Base-by-base conservation (phyloP, 2,113 vertebrate species). In the Phaethornis superciliosus region DNA sequence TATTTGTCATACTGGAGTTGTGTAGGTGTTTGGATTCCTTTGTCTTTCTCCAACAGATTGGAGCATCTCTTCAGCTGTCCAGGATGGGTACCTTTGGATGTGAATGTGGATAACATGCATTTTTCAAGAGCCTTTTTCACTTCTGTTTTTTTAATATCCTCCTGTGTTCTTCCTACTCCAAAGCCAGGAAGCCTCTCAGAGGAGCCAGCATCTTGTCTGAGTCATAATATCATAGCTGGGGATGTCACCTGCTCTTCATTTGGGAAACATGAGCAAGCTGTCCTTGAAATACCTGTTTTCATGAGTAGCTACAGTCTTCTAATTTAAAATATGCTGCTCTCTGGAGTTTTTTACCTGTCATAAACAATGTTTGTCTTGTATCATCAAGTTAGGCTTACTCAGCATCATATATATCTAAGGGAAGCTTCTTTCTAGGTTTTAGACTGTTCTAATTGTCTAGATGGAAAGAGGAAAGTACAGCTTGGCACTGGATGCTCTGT, bases 281-380 rank as follows among this genome's bases (percentile, higher is more conserved):
- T 95, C 95, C 91, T 95, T 89, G 91, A 95, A 95, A 89, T 94
- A 95, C 90, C 91, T 94, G 92, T 84, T 95, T 89, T 72, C 77
- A 37, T 91, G 85, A 94, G 54, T 80, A 87, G 86, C 70, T 86
- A 46, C 52, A 42, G 71, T 77, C 87, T 95, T 84, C 68, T 91
- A 58, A 82, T 88, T 91, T 94, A 85, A 95, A 95, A 88, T 62
- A 35, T 28, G 83, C 94, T 87, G 62, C 62, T 94, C 77, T 92
- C 81, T 93, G 59, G 75, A 77, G 90, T 94, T 94, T 74, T 44
- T 32, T 82, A 67, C 88, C 87, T 95, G 81, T 91, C 85, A 62
- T 88, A 91, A 96, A 89, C 62, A 74, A 0, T 68, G 9, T 67
- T 71, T 83, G 79, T 79, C 55, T 89, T 90, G 52, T 92, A 64